Percentiles rank a stretch among this genome's conserved stretches.
Evolutionary conservation across 2,888 invertebrate species (phyloP).

Genomic region (Lasioglossum malachurum): DNA sequence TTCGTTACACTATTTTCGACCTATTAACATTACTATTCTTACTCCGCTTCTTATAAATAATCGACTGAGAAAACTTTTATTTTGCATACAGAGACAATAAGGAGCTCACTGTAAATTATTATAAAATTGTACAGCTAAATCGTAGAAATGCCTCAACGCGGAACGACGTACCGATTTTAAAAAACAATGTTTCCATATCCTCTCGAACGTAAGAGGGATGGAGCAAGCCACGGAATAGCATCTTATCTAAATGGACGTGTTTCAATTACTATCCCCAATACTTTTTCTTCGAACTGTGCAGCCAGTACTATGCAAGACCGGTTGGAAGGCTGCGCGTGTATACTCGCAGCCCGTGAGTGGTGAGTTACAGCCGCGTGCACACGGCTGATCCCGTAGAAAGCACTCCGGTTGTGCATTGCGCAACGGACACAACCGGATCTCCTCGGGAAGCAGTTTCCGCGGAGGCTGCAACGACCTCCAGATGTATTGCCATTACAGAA

Average conservation of each 20-base stretch:
- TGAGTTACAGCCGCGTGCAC: conserved; percentile 11
- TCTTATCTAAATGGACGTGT: conserved; percentile 6
- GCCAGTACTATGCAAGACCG: background rate
- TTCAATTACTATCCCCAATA: conserved; percentile 1
- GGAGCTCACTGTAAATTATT: background rate
- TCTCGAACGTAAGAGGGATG: background rate
- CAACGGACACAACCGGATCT: conserved; percentile 71
- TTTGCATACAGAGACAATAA: too few species aligned
- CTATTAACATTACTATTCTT: too few species aligned
- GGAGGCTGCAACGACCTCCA: background rate
- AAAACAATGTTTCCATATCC: background rate
- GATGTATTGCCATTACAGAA: background rate
- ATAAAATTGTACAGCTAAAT: background rate
- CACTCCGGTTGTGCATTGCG: conserved; percentile 69
- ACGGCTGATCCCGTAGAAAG: conserved; percentile 67
- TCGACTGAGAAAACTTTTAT: too few species aligned
- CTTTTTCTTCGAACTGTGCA: background rate
- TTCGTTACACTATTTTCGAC: too few species aligned
- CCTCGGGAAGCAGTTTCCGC: conserved; percentile 54
- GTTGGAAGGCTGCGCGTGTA: background rate
- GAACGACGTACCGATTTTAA: background rate
- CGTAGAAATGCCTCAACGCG: background rate
- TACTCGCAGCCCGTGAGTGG: background rate
- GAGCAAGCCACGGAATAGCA: background rate
- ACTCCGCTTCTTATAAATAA: background rate